These are phyloP conservation scores for Ruditapes philippinarum DNA, from an alignment of 1,140 invertebrate species.

Conservation along the genomic window DNA sequence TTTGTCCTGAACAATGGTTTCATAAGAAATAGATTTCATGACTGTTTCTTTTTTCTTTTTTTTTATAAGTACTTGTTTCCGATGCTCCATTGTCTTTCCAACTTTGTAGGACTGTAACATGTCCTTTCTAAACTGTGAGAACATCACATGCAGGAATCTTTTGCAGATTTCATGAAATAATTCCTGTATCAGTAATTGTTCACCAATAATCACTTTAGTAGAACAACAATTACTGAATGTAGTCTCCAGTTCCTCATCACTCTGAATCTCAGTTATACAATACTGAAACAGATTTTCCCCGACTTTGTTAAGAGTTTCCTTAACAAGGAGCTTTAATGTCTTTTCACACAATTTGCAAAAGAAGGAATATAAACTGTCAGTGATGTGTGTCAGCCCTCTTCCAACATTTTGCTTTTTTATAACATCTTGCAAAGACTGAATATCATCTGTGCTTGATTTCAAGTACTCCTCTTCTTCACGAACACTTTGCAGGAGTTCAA, in stretches of 20 bases:
- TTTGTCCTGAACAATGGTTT: not conserved
- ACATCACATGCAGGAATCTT: not conserved
- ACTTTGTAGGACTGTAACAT: not conserved
- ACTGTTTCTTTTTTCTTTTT: not conserved
- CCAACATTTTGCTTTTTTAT: not conserved
- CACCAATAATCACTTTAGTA: not conserved
- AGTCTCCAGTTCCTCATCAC: not conserved
- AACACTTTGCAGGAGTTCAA: not conserved
- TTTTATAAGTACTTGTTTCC: not conserved
- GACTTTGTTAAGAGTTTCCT: not conserved
- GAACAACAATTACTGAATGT: not conserved
- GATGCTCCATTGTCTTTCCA: constrained; percentile 7
- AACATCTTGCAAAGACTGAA: not conserved
- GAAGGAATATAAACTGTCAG: not conserved
- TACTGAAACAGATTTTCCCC: not conserved
- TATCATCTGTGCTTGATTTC: not conserved
- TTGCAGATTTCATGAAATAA: not conserved
- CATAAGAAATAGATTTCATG: not conserved
- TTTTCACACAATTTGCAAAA: not conserved
- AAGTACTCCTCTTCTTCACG: not conserved
- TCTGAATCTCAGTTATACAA: not conserved
- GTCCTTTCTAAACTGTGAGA: not conserved
- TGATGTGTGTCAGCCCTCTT: not conserved
- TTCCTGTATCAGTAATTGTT: not conserved
- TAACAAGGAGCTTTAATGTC: not conserved